phyloP scores from a whole-genome alignment of 1,140 invertebrate genomes.

The Nasonia giraulti region DNA sequence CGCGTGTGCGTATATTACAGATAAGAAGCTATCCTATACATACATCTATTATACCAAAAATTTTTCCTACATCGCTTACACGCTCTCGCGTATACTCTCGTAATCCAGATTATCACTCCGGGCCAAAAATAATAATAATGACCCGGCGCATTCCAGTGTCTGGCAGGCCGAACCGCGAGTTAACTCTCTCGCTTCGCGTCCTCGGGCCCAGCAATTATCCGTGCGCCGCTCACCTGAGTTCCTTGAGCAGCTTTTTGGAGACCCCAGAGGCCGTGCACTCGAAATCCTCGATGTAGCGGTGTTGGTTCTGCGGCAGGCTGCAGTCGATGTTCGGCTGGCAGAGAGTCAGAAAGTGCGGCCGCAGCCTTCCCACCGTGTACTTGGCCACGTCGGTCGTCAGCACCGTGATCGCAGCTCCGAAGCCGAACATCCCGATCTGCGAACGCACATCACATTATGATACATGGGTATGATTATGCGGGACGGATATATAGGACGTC shows the following conservation, averaged over 20 bases:
- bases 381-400: constrained; percentile 92
- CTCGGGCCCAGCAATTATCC: background rate
- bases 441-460: background rate
- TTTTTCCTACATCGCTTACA: background rate
- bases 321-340: constrained; percentile 81
- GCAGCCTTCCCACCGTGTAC: constrained; percentile 91
- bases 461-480: too few relatives aligned
- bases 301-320: constrained; percentile 72
- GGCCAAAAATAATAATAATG: background rate
- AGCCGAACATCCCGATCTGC: constrained; percentile 85
- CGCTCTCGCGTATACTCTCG: background rate
- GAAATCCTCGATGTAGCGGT: constrained; percentile 80
- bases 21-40: background rate
- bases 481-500: too few relatives aligned
- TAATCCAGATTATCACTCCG: background rate
- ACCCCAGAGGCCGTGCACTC: constrained; percentile 77
- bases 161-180: background rate
- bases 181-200: background rate
- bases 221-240: constrained; percentile 76
- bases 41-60: background rate
- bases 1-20: background rate
- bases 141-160: background rate
- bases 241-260: constrained; percentile 78
- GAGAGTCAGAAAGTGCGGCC: constrained; percentile 92
- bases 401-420: constrained; percentile 88